Base-by-base conservation (phyloP, 2,113 vertebrate species). In the Anser cygnoides region DNA sequence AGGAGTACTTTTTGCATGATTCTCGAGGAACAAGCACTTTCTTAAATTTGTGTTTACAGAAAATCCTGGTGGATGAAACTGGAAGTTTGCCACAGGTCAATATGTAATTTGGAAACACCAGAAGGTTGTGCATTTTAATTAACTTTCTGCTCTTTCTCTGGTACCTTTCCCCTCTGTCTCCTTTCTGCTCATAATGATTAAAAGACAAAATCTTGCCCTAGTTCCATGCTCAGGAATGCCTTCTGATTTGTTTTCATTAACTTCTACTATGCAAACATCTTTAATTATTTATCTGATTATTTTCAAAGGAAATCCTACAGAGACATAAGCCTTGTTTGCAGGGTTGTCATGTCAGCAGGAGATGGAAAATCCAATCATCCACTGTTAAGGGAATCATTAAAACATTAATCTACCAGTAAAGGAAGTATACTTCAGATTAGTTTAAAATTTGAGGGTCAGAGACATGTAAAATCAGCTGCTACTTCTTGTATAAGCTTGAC, bases 281-380 rank as follows among this genome's bases (percentile, higher is more conserved):
- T 96, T 81, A 85, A 94, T 95, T 95, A 92, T 97, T 95, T 88
- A 93, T 65, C 54, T 86, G n/a, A 57, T 89, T 92, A 50, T 94
- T 96, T 96, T 78, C 66, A 92, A 39, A 85, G 81, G 71, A 91
- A 71, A 93, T 79, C 59, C 76, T 65, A 65, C 52, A 68, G 74
- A 67, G 74, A 72, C 58, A 11, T 57, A 73, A 68, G 62, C 29
- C 70, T 75, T 86, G 19, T 92, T 95, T 65, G 1, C 18, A 62
- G 71, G 62, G 70, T 75, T 86, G 61, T 59, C 43, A 23, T 70
- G 59, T 82, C 92, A 95, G 73, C 76, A 89, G 82, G 79, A 91
- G 73, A 33, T 83, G 52, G 23, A 77, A 95, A 94, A 83, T 59
- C 85, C 57, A 84, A 46, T 84, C 58, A 86, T 72, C 44, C 25